Evolutionary conservation across 2,113 vertebrate species (phyloP), one percentile per base, ranked within the genome.

Genomic region (Neomonachus schauinslandi): DNA sequence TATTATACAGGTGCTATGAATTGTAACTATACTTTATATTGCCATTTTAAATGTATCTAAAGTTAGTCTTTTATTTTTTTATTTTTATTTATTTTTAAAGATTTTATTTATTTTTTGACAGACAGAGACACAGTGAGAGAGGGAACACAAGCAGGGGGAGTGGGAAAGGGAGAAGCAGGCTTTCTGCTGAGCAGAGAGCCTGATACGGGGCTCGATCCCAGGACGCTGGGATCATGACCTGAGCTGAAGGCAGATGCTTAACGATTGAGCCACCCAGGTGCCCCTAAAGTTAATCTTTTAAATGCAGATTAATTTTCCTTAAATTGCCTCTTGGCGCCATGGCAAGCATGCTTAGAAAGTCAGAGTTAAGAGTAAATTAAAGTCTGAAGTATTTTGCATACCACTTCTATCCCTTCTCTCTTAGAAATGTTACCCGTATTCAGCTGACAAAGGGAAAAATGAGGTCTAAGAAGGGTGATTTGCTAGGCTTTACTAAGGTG

Each of bases 401-500:
- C 15, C 4, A 91, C 33, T 85, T 28, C 6, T 84, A 55, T 59
- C 19, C 76, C 92, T 96, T 96, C 39, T 88, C 63, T 96, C 46
- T 77, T 92, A 92, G 71, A 94, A 96, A 81, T 36, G 76, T 85
- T 96, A 89, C 46, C 59, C 15, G 57, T 51, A 85, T 97, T 96
- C 87, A 94, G 69, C 90, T 97, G 95, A 98, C 95, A 98, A 79
- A 94, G 33, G 91, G 63, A 69, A 98, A 97, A 97, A 96, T 84
- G 85, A 96, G 65, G 77, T 94, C 61, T 95, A 63, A 51, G 85
- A 97, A 97, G 94, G 94, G 80, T 97, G 97, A 89, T 55, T 97
- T 98, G 97, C 84, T 92, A 95, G 55, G 22, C 53, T 96, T 93
- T 97, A 96, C 97, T 97, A 97, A 89, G 92, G 77, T 94, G 88